phyloP scores from a whole-genome alignment of 2,888 invertebrate species.

The Diarsia rubi region DNA sequence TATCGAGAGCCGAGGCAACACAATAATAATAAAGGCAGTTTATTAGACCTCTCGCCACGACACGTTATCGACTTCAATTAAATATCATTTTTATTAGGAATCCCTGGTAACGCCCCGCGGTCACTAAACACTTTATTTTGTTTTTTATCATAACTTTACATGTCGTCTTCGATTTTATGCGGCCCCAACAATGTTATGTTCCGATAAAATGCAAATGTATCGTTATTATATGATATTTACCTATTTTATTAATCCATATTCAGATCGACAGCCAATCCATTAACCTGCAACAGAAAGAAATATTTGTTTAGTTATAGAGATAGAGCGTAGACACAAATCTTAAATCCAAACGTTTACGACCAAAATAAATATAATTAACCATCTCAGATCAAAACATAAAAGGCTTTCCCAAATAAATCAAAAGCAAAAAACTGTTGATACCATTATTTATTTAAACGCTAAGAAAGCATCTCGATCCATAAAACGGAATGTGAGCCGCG shows the following conservation, averaged over 20 bases:
- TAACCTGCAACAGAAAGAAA: constrained; percentile 78
- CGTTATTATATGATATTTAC: constrained; percentile 69
- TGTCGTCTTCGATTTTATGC: constrained; percentile 72
- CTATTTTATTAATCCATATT: constrained; percentile 78
- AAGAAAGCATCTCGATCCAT: constrained; percentile 87
- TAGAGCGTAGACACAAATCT: constrained; percentile 66
- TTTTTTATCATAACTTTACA: constrained; percentile 79
- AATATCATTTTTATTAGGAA: constrained; percentile 90
- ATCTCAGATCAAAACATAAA: constrained; percentile 78
- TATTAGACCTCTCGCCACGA: constrained; percentile 87
- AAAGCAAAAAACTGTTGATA: constrained; percentile 83
- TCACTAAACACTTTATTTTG: constrained; percentile 77
- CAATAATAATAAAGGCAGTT: constrained; percentile 89
- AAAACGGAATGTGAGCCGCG: constrained; percentile 84
- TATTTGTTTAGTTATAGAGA: constrained; percentile 65
- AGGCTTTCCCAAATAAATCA: constrained; percentile 83
- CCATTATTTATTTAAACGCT: constrained; percentile 88
- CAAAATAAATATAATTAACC: constrained; percentile 76
- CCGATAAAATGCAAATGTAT: constrained; percentile 44
- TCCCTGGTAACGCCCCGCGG: constrained; percentile 84
- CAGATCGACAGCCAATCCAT: constrained; percentile 74
- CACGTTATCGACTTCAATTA: constrained; percentile 89
- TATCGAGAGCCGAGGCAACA: constrained; percentile 83
- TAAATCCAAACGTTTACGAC: constrained; percentile 72
- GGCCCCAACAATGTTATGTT: constrained; percentile 70